phyloP scores from a whole-genome alignment of 2,113 vertebrate genomes.

The Cygnus atratus region DNA sequence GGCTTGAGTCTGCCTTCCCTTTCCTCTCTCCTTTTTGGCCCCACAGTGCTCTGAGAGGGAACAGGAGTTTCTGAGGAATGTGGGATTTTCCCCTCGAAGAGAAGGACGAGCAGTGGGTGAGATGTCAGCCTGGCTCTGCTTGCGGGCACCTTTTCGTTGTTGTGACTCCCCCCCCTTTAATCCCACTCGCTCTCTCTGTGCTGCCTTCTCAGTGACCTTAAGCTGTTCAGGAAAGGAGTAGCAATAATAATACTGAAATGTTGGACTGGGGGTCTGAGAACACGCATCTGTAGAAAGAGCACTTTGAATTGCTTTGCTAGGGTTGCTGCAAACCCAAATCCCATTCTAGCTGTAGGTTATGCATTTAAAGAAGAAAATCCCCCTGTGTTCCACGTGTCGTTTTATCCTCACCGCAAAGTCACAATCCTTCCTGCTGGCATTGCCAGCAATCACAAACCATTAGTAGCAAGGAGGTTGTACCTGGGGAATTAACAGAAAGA shows the following conservation, averaged over 20 bases:
- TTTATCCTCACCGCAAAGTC: neutral
- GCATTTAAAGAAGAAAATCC: neutral
- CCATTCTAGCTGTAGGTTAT: neutral
- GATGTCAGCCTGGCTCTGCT: neutral
- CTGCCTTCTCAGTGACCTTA: neutral
- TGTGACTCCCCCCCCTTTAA: neutral
- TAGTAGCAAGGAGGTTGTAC: fast-evolving
- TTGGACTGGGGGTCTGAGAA: neutral
- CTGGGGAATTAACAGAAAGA: neutral
- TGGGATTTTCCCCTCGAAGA: neutral
- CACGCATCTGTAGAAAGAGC: neutral
- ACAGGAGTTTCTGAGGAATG: neutral
- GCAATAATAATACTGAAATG: neutral
- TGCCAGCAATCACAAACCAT: fast-evolving
- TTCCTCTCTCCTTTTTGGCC: neutral
- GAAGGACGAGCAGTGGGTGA: neutral
- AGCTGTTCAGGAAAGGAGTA: neutral
- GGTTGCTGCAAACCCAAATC: neutral
- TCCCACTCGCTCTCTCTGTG: neutral
- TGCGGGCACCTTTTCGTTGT: fast-evolving
- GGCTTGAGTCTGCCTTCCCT: neutral
- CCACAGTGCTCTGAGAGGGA: neutral
- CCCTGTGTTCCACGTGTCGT: neutral
- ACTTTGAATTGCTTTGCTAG: neutral
- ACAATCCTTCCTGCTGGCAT: neutral